Evolutionary conservation across 2,113 vertebrate species (phyloP), one percentile per base, ranked within the genome.

Genomic region (Echinops telfairi): DNA sequence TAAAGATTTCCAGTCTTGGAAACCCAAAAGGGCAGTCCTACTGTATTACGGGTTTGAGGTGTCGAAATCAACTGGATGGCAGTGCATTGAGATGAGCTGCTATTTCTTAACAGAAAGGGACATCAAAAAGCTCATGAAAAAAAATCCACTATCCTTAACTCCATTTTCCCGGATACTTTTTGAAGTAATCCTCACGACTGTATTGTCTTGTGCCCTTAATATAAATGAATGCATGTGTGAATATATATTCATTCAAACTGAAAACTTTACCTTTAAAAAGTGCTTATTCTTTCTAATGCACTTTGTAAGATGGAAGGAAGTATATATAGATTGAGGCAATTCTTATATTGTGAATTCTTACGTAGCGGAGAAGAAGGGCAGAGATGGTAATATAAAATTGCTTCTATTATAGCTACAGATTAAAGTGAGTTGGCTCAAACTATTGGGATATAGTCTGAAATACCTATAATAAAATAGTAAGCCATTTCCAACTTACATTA

Each of bases 331-430:
- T 19, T 19, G 77, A 27, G 47, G 47, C 47, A 8, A 12, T 53
- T 53, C 12, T 53, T 53, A 53, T 53, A 53, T 76, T 3, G 19
- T 78, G 11, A 92, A 86, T 86, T 91, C 23, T 77, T 71, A 33
- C 2, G 43, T 3, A 16, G 14, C 20, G 53, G 70, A 85, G 47
- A 25, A 75, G 6, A 16, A 62, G 27, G 40, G 15, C 2, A 53
- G 83, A 83, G 40, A 57, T 76, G 2, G 3, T 86, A 70, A 78
- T 6, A 76, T 88, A 82, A 90, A 79, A 86, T 27, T 62, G 16
- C 86, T 81, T 81, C 22, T 88, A 68, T 81, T 83, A 31, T 91
- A 90, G 38, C n/a, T 93, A 25, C 0, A 86, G n/a, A 47, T 83
- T 36, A 47, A 23, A 17, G 9, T 38, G 36, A 66, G 40, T 88